Evolutionary conservation across 2,888 invertebrate species (phyloP).

Genomic region (Eupeodes latifasciatus): DNA sequence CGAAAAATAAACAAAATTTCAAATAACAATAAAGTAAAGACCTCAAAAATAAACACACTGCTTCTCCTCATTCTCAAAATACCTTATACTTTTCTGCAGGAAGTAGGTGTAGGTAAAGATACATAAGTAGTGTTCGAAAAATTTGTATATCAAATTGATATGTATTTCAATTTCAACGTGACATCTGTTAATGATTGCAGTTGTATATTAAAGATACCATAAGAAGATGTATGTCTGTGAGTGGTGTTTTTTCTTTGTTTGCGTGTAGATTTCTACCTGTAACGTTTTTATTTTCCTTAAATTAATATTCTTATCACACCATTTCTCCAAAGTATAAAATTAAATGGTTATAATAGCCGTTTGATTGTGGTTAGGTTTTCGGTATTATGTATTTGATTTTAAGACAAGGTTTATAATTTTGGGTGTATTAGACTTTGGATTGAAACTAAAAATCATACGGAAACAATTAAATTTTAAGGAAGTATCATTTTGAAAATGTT

Average conservation of each 20-base stretch:
- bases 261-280: slow-evolving; percentile 22
- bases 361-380: slow-evolving; percentile 21
- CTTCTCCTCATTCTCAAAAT: slow-evolving; percentile 31
- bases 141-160: slow-evolving; percentile 40
- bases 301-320: slow-evolving; percentile 66
- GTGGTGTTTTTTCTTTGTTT: neutral
- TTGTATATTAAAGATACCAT: neutral
- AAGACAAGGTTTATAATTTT: neutral
- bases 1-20: slow-evolving; percentile 13
- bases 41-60: slow-evolving; percentile 2
- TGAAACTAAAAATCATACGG: too few species aligned
- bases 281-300: slow-evolving; percentile 27
- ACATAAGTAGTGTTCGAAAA: neutral
- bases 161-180: slow-evolving; percentile 58
- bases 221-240: neutral
- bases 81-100: slow-evolving; percentile 30
- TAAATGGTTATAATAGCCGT: slow-evolving; percentile 36
- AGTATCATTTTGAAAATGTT: too few species aligned
- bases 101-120: slow-evolving; percentile 6
- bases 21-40: slow-evolving; percentile 14
- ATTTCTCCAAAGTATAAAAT: slow-evolving; percentile 12
- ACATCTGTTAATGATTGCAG: slow-evolving; percentile 41
- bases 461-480: too few species aligned
- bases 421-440: neutral
- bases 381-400: neutral